phyloP scores from a whole-genome alignment of 2,888 invertebrate genomes.

The Protodeltote pygarga region DNA sequence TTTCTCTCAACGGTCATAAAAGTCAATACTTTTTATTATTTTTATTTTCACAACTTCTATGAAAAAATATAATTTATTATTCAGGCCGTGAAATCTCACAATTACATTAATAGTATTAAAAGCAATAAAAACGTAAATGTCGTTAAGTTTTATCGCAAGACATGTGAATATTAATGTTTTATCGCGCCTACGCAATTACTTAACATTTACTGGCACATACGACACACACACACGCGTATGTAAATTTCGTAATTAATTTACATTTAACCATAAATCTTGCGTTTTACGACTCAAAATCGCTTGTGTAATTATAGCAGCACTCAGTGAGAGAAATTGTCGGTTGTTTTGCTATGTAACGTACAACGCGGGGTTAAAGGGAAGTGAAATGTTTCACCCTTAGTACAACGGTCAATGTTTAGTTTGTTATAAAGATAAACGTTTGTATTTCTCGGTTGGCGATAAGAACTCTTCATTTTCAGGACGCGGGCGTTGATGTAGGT shows the following conservation, averaged over 20 bases:
- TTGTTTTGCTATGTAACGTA: background rate
- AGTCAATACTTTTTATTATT: background rate
- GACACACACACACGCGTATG: background rate
- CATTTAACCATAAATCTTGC: constrained; percentile 32
- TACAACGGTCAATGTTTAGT: background rate
- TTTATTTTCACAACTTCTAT: background rate
- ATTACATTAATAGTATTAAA: constrained; percentile 11
- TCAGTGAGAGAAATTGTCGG: constrained; percentile 5
- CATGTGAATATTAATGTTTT: constrained; percentile 12
- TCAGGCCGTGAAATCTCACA: background rate
- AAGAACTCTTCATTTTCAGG: too few species aligned
- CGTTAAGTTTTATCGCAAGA: constrained; percentile 18
- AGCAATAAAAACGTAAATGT: constrained; percentile 2
- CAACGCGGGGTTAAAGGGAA: background rate
- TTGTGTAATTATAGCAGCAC: constrained; percentile 21
- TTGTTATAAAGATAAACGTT: background rate
- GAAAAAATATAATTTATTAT: too few species aligned
- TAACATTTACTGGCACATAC: background rate
- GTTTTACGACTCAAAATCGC: constrained; percentile 28
- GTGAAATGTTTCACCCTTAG: background rate
- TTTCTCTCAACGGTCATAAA: too few species aligned
- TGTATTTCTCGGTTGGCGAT: background rate
- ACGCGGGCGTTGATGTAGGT: too few species aligned
- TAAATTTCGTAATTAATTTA: constrained; percentile 29
- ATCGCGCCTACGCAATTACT: constrained; percentile 1